Conservation (phyloP, 2,113 vertebrate species). For the Xenopus tropicalis region DNA sequence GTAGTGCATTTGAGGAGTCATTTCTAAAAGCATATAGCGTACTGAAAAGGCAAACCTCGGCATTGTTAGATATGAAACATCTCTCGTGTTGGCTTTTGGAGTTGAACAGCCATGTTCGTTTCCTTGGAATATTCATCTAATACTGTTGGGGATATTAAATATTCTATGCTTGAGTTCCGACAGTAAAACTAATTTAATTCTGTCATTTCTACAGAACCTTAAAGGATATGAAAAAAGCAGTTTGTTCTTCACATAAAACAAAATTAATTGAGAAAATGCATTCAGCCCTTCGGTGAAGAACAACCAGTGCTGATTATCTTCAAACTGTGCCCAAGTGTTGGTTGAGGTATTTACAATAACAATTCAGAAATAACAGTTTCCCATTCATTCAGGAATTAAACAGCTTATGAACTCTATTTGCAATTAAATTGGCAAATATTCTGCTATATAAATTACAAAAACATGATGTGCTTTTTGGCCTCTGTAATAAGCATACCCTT, state of each 20-base stretch:
- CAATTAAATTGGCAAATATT: background rate
- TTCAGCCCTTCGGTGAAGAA: slow-evolving; percentile 31
- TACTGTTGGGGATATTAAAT: slow-evolving; percentile 51
- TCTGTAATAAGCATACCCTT: too few species aligned
- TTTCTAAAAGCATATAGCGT: too few species aligned
- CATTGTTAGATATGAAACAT: slow-evolving; percentile 49
- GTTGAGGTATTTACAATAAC: background rate
- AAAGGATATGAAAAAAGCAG: slow-evolving; percentile 21
- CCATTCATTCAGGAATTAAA: background rate
- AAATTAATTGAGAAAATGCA: slow-evolving; percentile 25
- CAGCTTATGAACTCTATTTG: background rate
- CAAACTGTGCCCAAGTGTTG: background rate
- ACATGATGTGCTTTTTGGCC: background rate
- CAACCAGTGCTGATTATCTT: slow-evolving; percentile 2
- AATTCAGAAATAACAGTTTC: background rate
- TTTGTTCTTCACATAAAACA: slow-evolving; percentile 22
- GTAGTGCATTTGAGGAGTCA: too few species aligned
- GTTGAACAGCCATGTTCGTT: slow-evolving; percentile 51
- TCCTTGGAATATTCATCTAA: slow-evolving; percentile 56
- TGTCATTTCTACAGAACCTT: slow-evolving; percentile 45
- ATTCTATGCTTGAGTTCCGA: slow-evolving; percentile 53
- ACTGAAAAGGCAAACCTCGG: slow-evolving; percentile 45
- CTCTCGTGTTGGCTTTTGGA: slow-evolving; percentile 53
- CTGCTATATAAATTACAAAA: background rate
- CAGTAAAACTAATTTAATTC: slow-evolving; percentile 61